Evolutionary conservation across 1,140 invertebrate genomes (phyloP).

Genomic region (Zaprionus davidi): DNA sequence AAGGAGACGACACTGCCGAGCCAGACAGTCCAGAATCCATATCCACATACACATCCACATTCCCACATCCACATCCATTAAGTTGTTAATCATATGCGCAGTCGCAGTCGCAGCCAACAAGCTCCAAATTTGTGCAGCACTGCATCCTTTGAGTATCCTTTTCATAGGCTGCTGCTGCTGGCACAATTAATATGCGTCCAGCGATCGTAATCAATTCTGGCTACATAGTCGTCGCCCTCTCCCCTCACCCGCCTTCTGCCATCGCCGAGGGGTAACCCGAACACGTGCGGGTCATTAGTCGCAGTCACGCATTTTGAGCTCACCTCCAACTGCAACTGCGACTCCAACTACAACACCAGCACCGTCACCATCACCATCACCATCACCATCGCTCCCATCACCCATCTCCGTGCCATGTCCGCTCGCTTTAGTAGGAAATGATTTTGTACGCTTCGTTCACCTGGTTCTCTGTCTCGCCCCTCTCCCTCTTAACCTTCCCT

Average conservation of each 20-base stretch:
- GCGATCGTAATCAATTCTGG: slow-evolving; percentile 81
- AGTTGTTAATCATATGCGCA: slow-evolving; percentile 82
- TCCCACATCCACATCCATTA: slow-evolving; percentile 66
- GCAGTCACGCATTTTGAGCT: slow-evolving; percentile 81
- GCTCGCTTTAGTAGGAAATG: slow-evolving; percentile 81
- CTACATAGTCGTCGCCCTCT: slow-evolving; percentile 55
- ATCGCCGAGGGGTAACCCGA: slow-evolving; percentile 51
- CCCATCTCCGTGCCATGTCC: slow-evolving; percentile 57
- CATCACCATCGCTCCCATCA: slow-evolving; percentile 22
- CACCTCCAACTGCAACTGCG: slow-evolving; percentile 41
- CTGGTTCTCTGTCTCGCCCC: slow-evolving; percentile 26
- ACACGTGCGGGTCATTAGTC: slow-evolving; percentile 82
- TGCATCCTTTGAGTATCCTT: slow-evolving; percentile 72
- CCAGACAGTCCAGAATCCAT: slow-evolving; percentile 30
- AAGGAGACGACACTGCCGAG: slow-evolving; percentile 18
- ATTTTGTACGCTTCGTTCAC: slow-evolving; percentile 82
- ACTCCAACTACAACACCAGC: slow-evolving; percentile 32
- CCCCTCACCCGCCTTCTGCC: too few species aligned
- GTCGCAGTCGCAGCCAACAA: slow-evolving; percentile 50
- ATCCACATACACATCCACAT: slow-evolving; percentile 36
- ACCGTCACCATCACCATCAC: slow-evolving; percentile 3
- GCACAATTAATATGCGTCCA: slow-evolving; percentile 82
- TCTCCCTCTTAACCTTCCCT: background rate
- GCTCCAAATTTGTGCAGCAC: slow-evolving; percentile 25
- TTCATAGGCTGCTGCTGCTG: slow-evolving; percentile 58